phyloP scores from a whole-genome alignment of 2,888 invertebrate genomes.

The Tridacna crocea region DNA sequence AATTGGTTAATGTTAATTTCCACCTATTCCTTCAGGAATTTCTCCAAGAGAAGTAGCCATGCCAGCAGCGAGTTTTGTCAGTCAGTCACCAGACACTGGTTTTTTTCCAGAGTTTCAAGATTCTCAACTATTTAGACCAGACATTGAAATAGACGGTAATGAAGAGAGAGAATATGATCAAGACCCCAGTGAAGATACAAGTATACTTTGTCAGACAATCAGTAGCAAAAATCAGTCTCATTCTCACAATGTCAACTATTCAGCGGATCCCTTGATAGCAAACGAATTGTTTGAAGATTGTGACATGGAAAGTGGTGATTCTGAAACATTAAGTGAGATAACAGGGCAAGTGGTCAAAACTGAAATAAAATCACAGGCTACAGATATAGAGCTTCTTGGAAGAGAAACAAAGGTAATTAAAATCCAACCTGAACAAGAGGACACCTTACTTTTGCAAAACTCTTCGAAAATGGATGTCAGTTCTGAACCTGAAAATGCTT shows the following conservation, averaged over 20 bases:
- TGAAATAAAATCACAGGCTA: no score
- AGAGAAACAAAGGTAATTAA: no score
- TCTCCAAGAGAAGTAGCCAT: no score
- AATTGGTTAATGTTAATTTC: no score
- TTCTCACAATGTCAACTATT: not conserved
- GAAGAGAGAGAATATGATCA: not conserved
- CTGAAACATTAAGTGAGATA: not conserved
- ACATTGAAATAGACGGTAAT: constrained; percentile 10
- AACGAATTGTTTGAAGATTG: not conserved
- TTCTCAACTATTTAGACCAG: constrained; percentile 33
- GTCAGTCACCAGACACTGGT: not conserved
- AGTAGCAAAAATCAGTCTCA: no score
- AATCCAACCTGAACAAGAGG: no score
- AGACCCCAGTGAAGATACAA: not conserved
- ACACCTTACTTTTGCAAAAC: no score
- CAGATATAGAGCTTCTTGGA: no score
- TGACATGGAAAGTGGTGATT: not conserved
- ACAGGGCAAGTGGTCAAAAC: not conserved
- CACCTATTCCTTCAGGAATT: no score
- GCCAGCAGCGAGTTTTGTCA: not conserved
- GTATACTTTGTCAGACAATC: no score
- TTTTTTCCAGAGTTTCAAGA: constrained; percentile 40
- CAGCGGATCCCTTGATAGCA: not conserved
- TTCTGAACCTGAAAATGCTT: no score
- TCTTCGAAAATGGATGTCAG: no score